Evolutionary conservation across 2,797 vertebrate species (phyloP).

Genomic region (Poeciliopsis gracilis): DNA sequence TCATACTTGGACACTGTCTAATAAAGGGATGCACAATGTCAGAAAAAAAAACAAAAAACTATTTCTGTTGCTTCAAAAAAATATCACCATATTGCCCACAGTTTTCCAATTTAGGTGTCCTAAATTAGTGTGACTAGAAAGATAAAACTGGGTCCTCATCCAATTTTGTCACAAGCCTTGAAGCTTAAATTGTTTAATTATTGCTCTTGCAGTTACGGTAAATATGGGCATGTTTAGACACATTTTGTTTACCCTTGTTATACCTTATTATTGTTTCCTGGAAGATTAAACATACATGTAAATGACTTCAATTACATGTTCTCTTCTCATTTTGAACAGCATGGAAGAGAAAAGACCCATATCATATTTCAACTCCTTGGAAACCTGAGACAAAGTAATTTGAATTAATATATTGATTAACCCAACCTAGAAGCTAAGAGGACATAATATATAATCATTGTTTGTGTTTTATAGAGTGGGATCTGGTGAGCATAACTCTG

Average conservation of each 20-base stretch:
- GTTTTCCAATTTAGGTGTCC: not conserved
- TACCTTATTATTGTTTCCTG: not conserved
- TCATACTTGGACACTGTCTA: not conserved
- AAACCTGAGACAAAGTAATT: not conserved
- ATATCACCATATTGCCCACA: not conserved
- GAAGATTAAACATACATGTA: not conserved
- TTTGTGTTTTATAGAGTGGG: not conserved
- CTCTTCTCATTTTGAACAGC: not conserved
- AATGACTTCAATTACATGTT: not conserved
- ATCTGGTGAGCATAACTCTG: conserved; percentile 31
- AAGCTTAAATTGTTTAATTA: not conserved
- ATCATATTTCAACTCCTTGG: not conserved
- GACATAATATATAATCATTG: not conserved
- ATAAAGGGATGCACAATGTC: not conserved
- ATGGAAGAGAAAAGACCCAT: not conserved
- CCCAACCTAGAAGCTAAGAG: not conserved
- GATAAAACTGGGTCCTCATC: not conserved
- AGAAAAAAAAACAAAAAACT: not conserved
- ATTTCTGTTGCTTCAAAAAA: not conserved
- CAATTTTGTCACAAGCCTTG: not conserved
- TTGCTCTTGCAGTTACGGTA: not conserved
- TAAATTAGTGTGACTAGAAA: not conserved
- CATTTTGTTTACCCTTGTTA: not conserved
- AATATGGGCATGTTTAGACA: not conserved
- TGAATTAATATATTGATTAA: not conserved